Evolutionary conservation across 2,888 invertebrate genomes (phyloP), one percentile per base, ranked within the genome.

Genomic region (Eueremaeus valkanovi): DNA sequence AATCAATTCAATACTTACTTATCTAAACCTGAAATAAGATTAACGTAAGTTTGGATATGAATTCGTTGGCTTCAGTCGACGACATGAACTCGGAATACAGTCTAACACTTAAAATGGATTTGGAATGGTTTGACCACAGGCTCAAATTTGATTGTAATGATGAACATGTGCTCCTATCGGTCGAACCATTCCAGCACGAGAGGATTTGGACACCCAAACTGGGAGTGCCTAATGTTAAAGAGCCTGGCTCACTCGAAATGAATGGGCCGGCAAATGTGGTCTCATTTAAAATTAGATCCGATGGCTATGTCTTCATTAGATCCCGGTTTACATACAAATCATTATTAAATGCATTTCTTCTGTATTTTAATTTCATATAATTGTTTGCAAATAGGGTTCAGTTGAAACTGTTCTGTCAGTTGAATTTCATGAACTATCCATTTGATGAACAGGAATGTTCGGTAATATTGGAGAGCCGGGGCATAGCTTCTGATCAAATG

Each of bases 121-220:
- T 75, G n/a, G 75, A 75, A 31, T 75, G 75, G 75, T 51, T 70
- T 31, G 75, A 75, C 31, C 5, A 70, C 3, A 24, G 75, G 27
- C 68, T 75, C 31, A 49, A 13, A 13, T n/a, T 24, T 55, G 45
- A 70, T 1, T 75, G 70, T 24, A 24, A 45, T 6, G 16, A 66
- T 36, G 18, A 49, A 21, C 2, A 58, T 6, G 70, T 21, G 9
- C 24, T 68, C 0, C 45, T 70, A 18, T 49, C 75, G 0, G 1
- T 75, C 0, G 70, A 70, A 6, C 11, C 24, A 2, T 21, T 6
- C 3, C 42, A 16, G 1, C n/a, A 68, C 40, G 29, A 3, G 11
- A n/a, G 75, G 16, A 75, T 75, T 13, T 75, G 75, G 75, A 11
- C n/a, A 1, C 75, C 75, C 24, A 70, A 13, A 16, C 68, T 70